A percentile compares a stretch with the other conserved stretches of the same genome.
Conservation (phyloP, 1,140 invertebrate species). For the Brachionus koreanus region DNA sequence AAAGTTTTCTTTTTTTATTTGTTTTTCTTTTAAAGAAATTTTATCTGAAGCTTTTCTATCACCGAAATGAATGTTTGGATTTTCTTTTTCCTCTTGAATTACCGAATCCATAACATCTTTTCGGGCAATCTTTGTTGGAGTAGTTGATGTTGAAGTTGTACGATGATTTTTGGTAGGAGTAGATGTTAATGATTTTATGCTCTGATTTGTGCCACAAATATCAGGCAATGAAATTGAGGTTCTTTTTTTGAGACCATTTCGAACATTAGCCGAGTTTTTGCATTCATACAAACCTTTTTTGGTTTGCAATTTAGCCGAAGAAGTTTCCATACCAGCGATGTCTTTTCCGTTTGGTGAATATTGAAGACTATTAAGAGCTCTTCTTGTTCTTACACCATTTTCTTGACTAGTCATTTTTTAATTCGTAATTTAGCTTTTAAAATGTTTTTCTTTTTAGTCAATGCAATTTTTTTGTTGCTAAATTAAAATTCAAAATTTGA, state of each 20-base stretch:
- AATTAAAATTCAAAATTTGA: too few species aligned
- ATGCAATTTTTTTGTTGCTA: background rate
- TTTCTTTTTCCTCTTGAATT: conserved; percentile 40
- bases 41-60: background rate
- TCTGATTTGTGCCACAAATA: conserved; percentile 13
- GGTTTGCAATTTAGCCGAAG: conserved; percentile 29
- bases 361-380: conserved; percentile 33
- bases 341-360: conserved; percentile 33
- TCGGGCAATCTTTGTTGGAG: conserved; percentile 18
- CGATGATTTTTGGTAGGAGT: conserved; percentile 21
- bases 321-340: background rate
- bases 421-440: background rate
- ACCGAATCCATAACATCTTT: background rate
- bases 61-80: background rate
- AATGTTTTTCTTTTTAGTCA: background rate
- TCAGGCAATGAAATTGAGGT: conserved; percentile 29
- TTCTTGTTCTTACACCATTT: background rate
- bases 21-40: background rate
- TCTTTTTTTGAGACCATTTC: conserved; percentile 26
- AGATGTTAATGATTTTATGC: background rate
- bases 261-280: background rate
- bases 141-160: conserved; percentile 30
- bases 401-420: conserved; percentile 14
- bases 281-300: conserved; percentile 30
- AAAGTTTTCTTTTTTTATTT: background rate